phyloP scores from a whole-genome alignment of 2,888 invertebrate species.

The Polietes domitor region DNA sequence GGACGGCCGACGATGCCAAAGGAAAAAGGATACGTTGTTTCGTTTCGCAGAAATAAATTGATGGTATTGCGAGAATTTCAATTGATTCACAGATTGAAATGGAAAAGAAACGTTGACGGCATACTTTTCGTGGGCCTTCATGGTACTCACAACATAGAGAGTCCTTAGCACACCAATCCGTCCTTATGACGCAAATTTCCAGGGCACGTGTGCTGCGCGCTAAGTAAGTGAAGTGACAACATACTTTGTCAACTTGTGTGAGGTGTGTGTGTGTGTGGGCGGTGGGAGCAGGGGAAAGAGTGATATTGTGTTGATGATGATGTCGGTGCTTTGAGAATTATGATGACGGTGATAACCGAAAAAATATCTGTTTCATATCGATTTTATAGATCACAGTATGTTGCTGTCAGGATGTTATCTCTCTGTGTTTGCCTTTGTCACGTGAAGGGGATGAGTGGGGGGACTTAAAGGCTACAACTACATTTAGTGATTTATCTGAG shows the following conservation, averaged over 20 bases:
- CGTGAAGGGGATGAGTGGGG: no score
- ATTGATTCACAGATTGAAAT: slow-evolving; percentile 23
- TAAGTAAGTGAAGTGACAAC: slow-evolving; percentile 56
- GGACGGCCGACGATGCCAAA: neutral
- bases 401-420: neutral
- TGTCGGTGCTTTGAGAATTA: slow-evolving; percentile 10
- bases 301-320: slow-evolving; percentile 30
- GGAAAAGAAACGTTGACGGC: neutral
- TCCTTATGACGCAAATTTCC: neutral
- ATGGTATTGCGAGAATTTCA: neutral
- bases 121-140: neutral
- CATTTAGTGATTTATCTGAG: no score
- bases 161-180: slow-evolving; percentile 5
- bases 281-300: slow-evolving; percentile 13
- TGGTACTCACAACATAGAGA: no score
- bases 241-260: slow-evolving; percentile 46
- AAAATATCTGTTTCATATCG: slow-evolving; percentile 77
- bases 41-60: slow-evolving; percentile 3
- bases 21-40: slow-evolving; percentile 7
- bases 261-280: slow-evolving; percentile 15
- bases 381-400: slow-evolving; percentile 73
- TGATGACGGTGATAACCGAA: slow-evolving; percentile 25
- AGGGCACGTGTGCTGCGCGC: slow-evolving; percentile 39
- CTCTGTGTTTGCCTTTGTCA: neutral
- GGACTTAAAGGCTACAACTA: no score